Conservation (phyloP, 2,888 invertebrate species). For the Drosophila melanosoma region DNA sequence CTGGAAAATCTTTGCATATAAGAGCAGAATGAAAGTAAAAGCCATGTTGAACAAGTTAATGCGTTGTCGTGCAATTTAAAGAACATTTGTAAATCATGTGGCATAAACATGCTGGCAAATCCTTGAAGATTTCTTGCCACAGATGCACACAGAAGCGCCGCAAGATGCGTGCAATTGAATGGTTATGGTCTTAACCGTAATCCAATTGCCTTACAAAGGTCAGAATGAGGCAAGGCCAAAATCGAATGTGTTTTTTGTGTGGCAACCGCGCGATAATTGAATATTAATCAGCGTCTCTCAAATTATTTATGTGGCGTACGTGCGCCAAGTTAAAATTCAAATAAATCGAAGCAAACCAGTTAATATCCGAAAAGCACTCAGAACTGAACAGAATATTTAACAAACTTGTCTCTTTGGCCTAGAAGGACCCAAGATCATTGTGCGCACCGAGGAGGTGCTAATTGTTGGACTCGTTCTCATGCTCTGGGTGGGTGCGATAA, state of each 20-base stretch:
- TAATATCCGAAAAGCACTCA: background rate
- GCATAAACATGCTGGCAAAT: constrained; percentile 9
- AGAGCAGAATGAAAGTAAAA: background rate
- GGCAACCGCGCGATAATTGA: constrained; percentile 59
- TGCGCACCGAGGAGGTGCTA: constrained; percentile 93
- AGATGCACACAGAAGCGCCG: constrained; percentile 8
- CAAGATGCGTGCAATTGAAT: constrained; percentile 44
- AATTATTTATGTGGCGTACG: constrained; percentile 64
- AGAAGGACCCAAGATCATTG: constrained; percentile 89
- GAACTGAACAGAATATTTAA: background rate
- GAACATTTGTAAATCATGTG: constrained; percentile 16
- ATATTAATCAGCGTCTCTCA: constrained; percentile 51
- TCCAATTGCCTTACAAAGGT: constrained; percentile 35
- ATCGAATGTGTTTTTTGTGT: constrained; percentile 12
- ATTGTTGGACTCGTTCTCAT: constrained; percentile 93
- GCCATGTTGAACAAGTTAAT: background rate
- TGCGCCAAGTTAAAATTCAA: constrained; percentile 36
- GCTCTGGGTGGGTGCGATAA: constrained; percentile 95
- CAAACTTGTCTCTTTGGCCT: background rate
- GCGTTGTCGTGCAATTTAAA: background rate
- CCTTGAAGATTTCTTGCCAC: constrained; percentile 26
- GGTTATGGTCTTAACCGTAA: constrained; percentile 55
- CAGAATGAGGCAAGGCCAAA: background rate
- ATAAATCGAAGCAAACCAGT: background rate
- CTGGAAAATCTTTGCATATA: background rate